Base-by-base conservation (phyloP, 2,888 invertebrate genomes). In the Catocala fraxini region DNA sequence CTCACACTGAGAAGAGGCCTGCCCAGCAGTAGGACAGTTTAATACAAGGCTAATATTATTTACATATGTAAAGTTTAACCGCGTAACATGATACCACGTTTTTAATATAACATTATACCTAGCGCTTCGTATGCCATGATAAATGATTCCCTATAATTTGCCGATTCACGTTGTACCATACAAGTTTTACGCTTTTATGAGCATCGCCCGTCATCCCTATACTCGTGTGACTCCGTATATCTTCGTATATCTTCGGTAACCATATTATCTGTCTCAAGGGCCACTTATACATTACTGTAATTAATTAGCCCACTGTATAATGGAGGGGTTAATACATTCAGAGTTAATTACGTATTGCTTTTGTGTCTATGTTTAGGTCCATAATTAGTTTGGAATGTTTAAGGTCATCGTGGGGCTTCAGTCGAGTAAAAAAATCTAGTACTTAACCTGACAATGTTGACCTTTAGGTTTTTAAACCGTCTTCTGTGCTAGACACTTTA, bases 251-350 rank as follows among this genome's bases (percentile, higher is more conserved):
- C 39, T 63, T 60, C 46, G 43, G 12, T 54, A 59, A 61, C 63
- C 49, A 65, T 70, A 67, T 63, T 63, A 72, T 63, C 53, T 55
- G 61, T 68, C 65, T 73, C 63, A 25, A 60, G 67, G 59, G 59
- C 62, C 68, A 67, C 66, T 72, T 65, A 53, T 47, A 66, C 56
- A 69, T 73, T 65, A 62, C 53, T 39, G 54, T 71, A 77, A 77
- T 77, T 68, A 72, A 77, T 75, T 69, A 75, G 60, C 12, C 11
- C n/a, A 15, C 15, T 56, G n/a, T 68, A 59, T 71, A 68, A 70
- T 66, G 65, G 61, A 57, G 63, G 72, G 61, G 66, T 74, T 56
- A 66, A 71, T 74, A 68, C 57, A 72, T 72, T 68, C 59, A 52
- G 41, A 70, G 52, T 59, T 77, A 72, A 74, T 70, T 71, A 59